phyloP scores from a whole-genome alignment of 2,888 invertebrate species.

The Psococerastis gibbosa region DNA sequence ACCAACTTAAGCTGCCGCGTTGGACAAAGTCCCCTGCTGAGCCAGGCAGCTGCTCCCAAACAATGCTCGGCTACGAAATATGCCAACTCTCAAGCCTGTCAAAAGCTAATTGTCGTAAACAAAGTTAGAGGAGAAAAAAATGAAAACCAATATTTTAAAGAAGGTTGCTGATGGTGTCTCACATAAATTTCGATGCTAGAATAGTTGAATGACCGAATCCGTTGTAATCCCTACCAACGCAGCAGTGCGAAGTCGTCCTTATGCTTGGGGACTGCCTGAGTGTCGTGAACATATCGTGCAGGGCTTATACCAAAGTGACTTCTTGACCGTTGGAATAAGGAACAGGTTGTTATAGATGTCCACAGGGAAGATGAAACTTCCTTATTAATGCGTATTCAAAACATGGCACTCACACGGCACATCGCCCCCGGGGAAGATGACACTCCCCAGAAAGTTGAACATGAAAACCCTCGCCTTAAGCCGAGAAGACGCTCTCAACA shows the following conservation, averaged over 20 bases:
- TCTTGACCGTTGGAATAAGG: background rate
- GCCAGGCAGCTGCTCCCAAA: too few relatives aligned
- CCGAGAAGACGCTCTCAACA: too few relatives aligned
- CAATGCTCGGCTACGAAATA: too few relatives aligned
- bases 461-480: too few relatives aligned
- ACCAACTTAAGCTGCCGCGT: too few relatives aligned
- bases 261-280: background rate
- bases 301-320: background rate
- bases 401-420: too few relatives aligned
- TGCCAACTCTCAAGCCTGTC: slow-evolving; percentile 9
- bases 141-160: slow-evolving; percentile 9
- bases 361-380: too few relatives aligned
- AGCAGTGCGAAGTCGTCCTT: slow-evolving; percentile 6
- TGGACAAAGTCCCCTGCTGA: too few relatives aligned
- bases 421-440: too few relatives aligned
- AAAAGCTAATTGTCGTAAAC: slow-evolving; percentile 9
- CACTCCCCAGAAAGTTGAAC: too few relatives aligned
- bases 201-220: slow-evolving; percentile 9
- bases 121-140: slow-evolving; percentile 9
- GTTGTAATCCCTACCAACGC: slow-evolving; percentile 4
- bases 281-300: slow-evolving; percentile 1
- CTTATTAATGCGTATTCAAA: too few relatives aligned
- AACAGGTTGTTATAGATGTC: background rate
- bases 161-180: slow-evolving; percentile 8
- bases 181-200: slow-evolving; percentile 7